Conservation (phyloP, 2,888 invertebrate species). For the Apocheima hispidaria region DNA sequence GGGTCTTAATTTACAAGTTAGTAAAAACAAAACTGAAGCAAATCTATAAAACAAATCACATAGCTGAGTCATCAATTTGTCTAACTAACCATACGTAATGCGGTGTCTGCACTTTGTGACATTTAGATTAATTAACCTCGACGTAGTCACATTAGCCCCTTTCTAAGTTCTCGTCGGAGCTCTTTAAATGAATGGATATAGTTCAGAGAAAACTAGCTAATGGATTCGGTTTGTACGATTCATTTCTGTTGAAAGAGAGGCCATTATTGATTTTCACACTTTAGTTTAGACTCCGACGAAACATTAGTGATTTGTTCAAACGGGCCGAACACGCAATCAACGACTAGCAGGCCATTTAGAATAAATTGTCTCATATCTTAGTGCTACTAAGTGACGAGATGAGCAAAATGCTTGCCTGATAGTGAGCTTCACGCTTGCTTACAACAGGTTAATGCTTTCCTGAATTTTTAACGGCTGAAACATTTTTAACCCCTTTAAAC, state of each 20-base stretch:
- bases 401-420: too few species aligned
- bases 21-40: slow-evolving; percentile 9
- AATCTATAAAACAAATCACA: slow-evolving; percentile 16
- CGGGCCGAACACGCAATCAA: slow-evolving; percentile 1
- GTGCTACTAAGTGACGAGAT: too few species aligned
- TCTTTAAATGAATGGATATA: slow-evolving; percentile 27
- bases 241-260: slow-evolving; percentile 14
- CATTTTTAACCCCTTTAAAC: too few species aligned
- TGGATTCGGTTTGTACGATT: slow-evolving; percentile 29
- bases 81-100: slow-evolving; percentile 34
- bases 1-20: too few species aligned
- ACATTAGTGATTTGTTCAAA: slow-evolving; percentile 18
- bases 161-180: slow-evolving; percentile 31
- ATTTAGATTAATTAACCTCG: slow-evolving; percentile 40
- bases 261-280: slow-evolving; percentile 26
- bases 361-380: neutral
- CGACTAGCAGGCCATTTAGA: neutral
- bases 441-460: too few species aligned
- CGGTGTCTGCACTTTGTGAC: slow-evolving; percentile 36
- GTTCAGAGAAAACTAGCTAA: slow-evolving; percentile 25
- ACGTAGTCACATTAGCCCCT: slow-evolving; percentile 38
- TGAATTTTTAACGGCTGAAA: too few species aligned
- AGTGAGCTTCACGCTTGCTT: too few species aligned
- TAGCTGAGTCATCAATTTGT: slow-evolving; percentile 30
- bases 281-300: slow-evolving; percentile 14